Percentiles rank a stretch among this genome's conserved stretches.
These are phyloP conservation scores for Electrona antarctica DNA, from an alignment of 2,113 vertebrate species.

Conservation along the genomic window DNA sequence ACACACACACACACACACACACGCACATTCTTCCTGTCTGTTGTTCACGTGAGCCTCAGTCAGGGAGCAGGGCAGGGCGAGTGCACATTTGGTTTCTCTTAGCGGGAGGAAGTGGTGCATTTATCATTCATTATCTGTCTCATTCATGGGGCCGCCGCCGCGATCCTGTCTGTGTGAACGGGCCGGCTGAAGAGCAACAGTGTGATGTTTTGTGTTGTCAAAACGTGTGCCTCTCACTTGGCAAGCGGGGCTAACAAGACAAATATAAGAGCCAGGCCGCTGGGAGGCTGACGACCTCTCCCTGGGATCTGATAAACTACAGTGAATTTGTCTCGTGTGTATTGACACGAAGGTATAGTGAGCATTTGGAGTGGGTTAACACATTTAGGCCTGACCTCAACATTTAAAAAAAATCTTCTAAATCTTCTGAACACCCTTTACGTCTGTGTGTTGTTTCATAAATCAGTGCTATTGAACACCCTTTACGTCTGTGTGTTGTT, in stretches of 20 bases:
- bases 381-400: no score
- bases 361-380: no score
- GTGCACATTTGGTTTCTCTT: conserved; percentile 47
- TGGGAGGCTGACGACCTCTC: no score
- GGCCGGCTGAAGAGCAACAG: background rate
- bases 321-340: no score
- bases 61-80: conserved; percentile 21
- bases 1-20: background rate
- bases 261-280: no score
- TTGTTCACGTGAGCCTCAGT: conserved; percentile 39
- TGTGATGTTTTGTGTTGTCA: conserved; percentile 2
- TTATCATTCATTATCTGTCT: conserved; percentile 39
- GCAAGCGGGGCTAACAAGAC: background rate
- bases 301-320: no score
- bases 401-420: no score
- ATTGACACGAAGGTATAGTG: no score
- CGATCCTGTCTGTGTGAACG: conserved; percentile 7
- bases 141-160: conserved; percentile 48
- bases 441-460: no score
- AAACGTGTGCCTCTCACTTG: conserved; percentile 14
- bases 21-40: conserved; percentile 28
- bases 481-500: no score
- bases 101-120: conserved; percentile 8
- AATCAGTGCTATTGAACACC: no score
- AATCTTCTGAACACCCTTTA: no score